phyloP scores from a whole-genome alignment of 2,888 invertebrate species.

The Megamerina dolium region DNA sequence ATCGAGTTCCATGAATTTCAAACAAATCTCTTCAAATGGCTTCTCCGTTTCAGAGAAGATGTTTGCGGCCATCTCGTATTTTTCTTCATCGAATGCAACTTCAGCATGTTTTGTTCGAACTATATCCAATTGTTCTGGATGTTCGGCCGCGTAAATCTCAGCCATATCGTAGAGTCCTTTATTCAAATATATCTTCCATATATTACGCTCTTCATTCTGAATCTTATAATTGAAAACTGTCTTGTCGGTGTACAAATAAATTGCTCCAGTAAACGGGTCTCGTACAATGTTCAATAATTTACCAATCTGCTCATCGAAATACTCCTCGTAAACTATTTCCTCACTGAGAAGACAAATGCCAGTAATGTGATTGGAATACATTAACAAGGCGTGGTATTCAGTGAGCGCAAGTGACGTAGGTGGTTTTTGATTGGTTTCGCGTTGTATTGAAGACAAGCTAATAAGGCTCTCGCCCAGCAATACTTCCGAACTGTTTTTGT shows the following conservation, averaged over 20 bases:
- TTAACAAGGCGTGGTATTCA: constrained; percentile 81
- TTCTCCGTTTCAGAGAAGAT: constrained; percentile 85
- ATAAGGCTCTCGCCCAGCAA: constrained; percentile 28
- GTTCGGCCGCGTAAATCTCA: constrained; percentile 74
- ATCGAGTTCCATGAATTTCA: constrained; percentile 69
- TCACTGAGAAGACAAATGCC: constrained; percentile 80
- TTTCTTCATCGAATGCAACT: constrained; percentile 67
- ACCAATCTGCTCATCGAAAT: constrained; percentile 73
- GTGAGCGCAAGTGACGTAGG: constrained; percentile 78
- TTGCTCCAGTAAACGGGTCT: constrained; percentile 69
- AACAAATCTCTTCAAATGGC: constrained; percentile 89
- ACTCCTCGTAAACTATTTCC: constrained; percentile 79
- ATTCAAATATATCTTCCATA: constrained; percentile 84
- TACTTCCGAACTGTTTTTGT: constrained; percentile 1
- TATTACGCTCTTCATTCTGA: constrained; percentile 74
- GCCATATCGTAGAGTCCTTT: constrained; percentile 81
- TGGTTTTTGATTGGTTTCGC: constrained; percentile 40
- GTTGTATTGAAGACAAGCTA: constrained; percentile 30
- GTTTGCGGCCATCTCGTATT: constrained; percentile 78
- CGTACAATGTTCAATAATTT: constrained; percentile 72
- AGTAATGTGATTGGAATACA: constrained; percentile 76
- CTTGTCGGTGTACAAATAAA: constrained; percentile 83
- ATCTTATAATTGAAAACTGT: constrained; percentile 82
- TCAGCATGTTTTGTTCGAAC: constrained; percentile 87
- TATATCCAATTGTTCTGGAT: constrained; percentile 73